Conservation (phyloP, 2,888 invertebrate genomes). For the Fragum whitleyi region DNA sequence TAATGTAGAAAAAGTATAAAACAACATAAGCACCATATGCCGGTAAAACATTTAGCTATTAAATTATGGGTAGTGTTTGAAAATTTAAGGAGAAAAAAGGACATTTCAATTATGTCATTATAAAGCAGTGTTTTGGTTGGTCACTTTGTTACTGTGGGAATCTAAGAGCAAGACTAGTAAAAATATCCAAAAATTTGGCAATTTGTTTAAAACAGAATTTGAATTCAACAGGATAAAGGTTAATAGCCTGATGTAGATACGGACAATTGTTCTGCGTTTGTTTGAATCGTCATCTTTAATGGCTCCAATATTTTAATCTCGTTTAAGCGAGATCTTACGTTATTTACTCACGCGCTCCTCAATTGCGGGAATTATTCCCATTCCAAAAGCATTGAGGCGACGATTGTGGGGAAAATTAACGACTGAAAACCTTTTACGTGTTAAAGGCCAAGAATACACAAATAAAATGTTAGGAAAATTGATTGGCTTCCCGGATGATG, state of each 20-base stretch:
- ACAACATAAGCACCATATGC: too few relatives aligned
- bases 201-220: too few relatives aligned
- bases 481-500: constrained; percentile 59
- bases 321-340: constrained; percentile 16
- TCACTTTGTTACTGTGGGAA: too few relatives aligned
- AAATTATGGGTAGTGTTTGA: too few relatives aligned
- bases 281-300: constrained; percentile 17
- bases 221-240: too few relatives aligned
- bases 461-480: constrained; percentile 68
- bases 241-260: not conserved
- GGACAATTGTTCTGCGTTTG: constrained; percentile 21
- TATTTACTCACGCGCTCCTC: constrained; percentile 27
- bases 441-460: constrained; percentile 66
- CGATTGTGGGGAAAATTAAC: constrained; percentile 65
- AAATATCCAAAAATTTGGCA: too few relatives aligned
- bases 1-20: too few relatives aligned
- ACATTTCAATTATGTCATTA: too few relatives aligned
- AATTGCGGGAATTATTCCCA: constrained; percentile 48
- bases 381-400: constrained; percentile 61
- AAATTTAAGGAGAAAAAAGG: too few relatives aligned
- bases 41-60: too few relatives aligned
- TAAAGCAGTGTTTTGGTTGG: too few relatives aligned
- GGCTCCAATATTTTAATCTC: constrained; percentile 24
- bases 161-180: too few relatives aligned
- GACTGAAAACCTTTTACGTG: constrained; percentile 68